phyloP scores from a whole-genome alignment of 2,797 vertebrate species.

The Xerus rutilus region DNA sequence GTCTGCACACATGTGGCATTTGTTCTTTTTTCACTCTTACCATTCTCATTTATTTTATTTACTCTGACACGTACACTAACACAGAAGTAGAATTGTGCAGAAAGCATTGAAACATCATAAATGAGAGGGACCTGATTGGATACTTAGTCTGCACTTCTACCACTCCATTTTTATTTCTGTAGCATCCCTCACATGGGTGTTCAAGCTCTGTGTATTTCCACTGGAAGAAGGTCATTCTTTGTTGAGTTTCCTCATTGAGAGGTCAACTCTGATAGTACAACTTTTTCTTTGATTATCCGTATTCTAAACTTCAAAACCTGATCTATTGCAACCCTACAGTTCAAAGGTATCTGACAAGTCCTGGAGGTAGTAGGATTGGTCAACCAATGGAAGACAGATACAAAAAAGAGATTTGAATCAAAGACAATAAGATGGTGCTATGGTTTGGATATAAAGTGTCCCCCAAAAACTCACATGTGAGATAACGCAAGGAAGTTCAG shows the following conservation, averaged over 20 bases:
- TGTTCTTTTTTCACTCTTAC: not conserved
- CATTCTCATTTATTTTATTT: not conserved
- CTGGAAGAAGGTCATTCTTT: conserved; percentile 28
- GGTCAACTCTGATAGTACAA: not conserved
- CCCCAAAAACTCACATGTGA: no score
- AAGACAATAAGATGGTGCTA: no score
- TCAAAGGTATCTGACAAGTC: not conserved
- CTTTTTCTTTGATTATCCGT: not conserved
- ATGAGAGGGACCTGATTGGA: not conserved
- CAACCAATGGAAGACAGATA: not conserved
- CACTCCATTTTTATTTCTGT: not conserved
- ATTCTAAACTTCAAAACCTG: not conserved
- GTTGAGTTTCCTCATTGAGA: conserved; percentile 36
- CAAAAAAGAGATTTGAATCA: not conserved
- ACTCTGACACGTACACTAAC: not conserved
- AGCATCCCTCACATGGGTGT: not conserved
- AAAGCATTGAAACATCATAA: not conserved
- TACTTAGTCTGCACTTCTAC: not conserved
- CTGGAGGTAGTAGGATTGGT: not conserved
- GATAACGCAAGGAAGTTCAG: no score
- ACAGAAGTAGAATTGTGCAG: not conserved
- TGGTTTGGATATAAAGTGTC: no score
- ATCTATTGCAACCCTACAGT: not conserved
- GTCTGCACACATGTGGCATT: not conserved
- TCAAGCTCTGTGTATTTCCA: conserved; percentile 5